Evolutionary conservation across 2,797 vertebrate species (phyloP), one percentile per base, ranked within the genome.

Genomic region (Chrysocyon brachyurus): DNA sequence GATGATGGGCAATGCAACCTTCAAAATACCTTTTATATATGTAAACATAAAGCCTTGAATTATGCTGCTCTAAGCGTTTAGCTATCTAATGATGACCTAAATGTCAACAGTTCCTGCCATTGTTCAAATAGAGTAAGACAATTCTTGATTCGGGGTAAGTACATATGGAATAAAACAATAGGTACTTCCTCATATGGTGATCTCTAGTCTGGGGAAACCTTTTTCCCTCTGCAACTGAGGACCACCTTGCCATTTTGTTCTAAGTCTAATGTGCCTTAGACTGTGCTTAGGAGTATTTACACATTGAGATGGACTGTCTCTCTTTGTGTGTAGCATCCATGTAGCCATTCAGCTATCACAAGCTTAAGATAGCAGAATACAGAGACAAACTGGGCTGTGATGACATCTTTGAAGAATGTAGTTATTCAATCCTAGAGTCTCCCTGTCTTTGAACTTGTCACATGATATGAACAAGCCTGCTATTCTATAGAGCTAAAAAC

Each of bases 321-420:
- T 77, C 8, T 66, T 6, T 59, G 16, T 19, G 3, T 0, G 24
- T 0, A 46, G 36, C 33, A 52, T 6, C 28, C 56, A 84, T 0
- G 4, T 2, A 84, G 70, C 9, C 54, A 52, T 10, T 4, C 40
- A 31, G 56, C 10, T 36, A 52, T 15, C 68, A 70, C 0, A 9
- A 3, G 56, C 1, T 2, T 12, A 64, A 56, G 36, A 52, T 0
- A 12, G 31, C 1, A 12, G 24, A 36, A 73, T 21, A 22, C 0
- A 36, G 10, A 95, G 26, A 72, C 36, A 12, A 22, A 31, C 63
- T 22, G 28, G 49, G 19, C 12, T 15, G 46, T 12, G n/a, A 12
- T 6, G 12, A 57, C 6, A 12, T 40, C 63, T 16, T 0, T 15
- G 59, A 95, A 24, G 5, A 24, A 90, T 77, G 78, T 36, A 59